A percentile compares a stretch with the other conserved stretches of the same genome.
Evolutionary conservation across 1,140 invertebrate species (phyloP).

Genomic region (Saccostrea glomerata): DNA sequence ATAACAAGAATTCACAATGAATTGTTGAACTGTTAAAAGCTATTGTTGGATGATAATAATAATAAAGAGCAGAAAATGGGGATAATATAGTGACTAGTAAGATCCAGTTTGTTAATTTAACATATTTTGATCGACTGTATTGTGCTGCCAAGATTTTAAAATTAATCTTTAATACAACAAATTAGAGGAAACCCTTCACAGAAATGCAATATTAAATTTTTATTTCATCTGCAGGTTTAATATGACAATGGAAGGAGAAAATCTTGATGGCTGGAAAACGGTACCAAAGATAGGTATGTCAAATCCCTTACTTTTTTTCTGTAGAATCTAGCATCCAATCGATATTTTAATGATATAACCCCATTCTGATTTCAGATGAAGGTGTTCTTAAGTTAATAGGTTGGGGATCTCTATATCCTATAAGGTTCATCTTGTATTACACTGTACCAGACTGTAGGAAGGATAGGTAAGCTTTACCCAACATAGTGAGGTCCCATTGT

Average conservation of each 20-base stretch:
- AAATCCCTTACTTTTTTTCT: not conserved
- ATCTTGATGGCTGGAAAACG: slow-evolving; percentile 63
- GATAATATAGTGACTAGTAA: no score
- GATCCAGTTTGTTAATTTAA: no score
- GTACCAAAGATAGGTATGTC: slow-evolving; percentile 59
- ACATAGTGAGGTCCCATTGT: no score
- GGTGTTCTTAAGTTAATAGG: slow-evolving; percentile 52
- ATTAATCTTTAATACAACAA: not conserved
- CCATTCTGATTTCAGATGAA: slow-evolving; percentile 57
- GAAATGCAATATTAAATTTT: not conserved
- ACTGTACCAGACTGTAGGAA: slow-evolving; percentile 89
- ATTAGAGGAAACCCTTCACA: not conserved
- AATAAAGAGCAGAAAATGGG: no score
- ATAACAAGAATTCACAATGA: no score
- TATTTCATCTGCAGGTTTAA: slow-evolving; percentile 59
- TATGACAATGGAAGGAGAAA: slow-evolving; percentile 63
- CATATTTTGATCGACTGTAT: no score
- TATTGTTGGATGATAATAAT: no score
- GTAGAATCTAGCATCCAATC: no score
- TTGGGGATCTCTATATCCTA: slow-evolving; percentile 84
- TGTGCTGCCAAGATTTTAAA: not conserved
- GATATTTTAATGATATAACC: not conserved
- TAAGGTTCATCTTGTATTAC: slow-evolving; percentile 84
- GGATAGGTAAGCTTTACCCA: slow-evolving; percentile 73
- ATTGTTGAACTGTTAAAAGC: no score